A percentile compares a stretch with the other conserved stretches of the same genome.
phyloP scores from a whole-genome alignment of 2,888 invertebrate species.

The Andrena fulva region DNA sequence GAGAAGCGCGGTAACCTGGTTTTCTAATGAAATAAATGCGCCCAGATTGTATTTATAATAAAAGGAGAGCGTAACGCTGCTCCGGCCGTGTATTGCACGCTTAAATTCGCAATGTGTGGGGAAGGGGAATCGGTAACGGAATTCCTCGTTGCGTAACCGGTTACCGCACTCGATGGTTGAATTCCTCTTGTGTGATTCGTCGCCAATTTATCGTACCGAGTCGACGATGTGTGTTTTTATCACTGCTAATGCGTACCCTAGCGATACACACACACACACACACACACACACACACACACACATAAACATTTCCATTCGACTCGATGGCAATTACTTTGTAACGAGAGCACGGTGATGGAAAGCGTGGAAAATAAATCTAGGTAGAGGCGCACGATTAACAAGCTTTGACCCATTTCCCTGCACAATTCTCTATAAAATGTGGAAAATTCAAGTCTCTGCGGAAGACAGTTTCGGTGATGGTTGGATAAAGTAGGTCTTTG shows the following conservation, averaged over 20 bases:
- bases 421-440: background rate
- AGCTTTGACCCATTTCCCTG: background rate
- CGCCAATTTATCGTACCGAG: slow-evolving; percentile 31
- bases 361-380: background rate
- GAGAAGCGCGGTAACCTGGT: background rate
- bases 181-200: slow-evolving; percentile 23
- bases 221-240: slow-evolving; percentile 26
- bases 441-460: too few relatives aligned
- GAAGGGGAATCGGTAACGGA: slow-evolving; percentile 22
- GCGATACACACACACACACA: background rate
- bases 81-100: slow-evolving; percentile 18
- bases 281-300: background rate
- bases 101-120: slow-evolving; percentile 30
- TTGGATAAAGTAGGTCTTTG: background rate
- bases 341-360: slow-evolving; percentile 1
- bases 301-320: background rate
- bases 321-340: slow-evolving; percentile 25
- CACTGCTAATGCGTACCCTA: slow-evolving; percentile 3
- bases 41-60: slow-evolving; percentile 14
- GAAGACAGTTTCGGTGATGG: too few relatives aligned
- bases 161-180: slow-evolving; percentile 1
- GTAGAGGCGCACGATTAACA: background rate
- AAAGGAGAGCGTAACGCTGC: background rate
- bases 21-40: slow-evolving; percentile 35
- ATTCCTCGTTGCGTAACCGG: slow-evolving; percentile 10